These are phyloP conservation scores for Danio rerio DNA, from an alignment of 2,113 vertebrate species.

Conservation along the genomic window GRCz12tu NC_133182.1:15435001-15435500, in stretches of 20 bases:
- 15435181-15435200: not conserved
- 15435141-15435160: not conserved
- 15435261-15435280: not conserved
- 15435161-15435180: not conserved
- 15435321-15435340: not conserved
- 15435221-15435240: not conserved
- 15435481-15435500: constrained; percentile 72
- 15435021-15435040: not conserved
- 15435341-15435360: too few species aligned
- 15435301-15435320: not conserved
- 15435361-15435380: too few species aligned
- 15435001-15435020: not conserved
- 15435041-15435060: not conserved
- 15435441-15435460: constrained; percentile 58
- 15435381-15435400: not conserved
- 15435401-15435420: constrained; percentile 43
- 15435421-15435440: not conserved
- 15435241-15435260: not conserved
- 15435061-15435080: constrained; percentile 11
- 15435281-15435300: not conserved
- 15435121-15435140: constrained; percentile 5
- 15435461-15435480: constrained; percentile 65
- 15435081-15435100: not conserved
- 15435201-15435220: not conserved
- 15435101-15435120: constrained; percentile 12